Conservation (phyloP, 1,140 invertebrate genomes). For the Ips nitidus region DNA sequence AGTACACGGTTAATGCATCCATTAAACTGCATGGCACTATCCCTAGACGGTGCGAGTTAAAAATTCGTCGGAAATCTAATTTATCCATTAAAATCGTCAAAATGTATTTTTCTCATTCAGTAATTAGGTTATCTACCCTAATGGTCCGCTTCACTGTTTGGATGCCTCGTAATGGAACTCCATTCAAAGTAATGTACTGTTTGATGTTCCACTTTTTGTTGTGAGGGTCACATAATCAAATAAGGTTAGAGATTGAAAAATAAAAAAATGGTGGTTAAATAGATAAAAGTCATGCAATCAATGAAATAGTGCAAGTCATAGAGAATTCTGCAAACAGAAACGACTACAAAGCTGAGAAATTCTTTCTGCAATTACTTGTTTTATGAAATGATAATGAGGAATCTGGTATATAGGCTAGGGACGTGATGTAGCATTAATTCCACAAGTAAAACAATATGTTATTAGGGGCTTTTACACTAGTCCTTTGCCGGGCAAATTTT, state of each 20-base stretch:
- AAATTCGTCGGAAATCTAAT: slow-evolving; percentile 6
- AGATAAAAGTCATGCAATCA: too few species aligned
- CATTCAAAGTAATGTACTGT: slow-evolving; percentile 12
- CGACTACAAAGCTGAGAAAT: too few species aligned
- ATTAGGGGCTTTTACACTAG: too few species aligned
- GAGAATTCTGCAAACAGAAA: too few species aligned
- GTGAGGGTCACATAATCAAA: neutral
- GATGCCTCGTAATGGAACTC: slow-evolving; percentile 7
- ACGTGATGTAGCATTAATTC: too few species aligned
- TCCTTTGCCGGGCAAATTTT: too few species aligned
- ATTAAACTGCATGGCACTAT: neutral
- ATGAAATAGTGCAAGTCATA: too few species aligned
- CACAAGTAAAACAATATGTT: too few species aligned
- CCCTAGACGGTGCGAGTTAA: neutral
- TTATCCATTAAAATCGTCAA: slow-evolving; percentile 10
- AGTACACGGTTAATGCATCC: neutral
- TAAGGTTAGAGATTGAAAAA: neutral
- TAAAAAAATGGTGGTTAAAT: too few species aligned
- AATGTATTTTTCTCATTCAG: slow-evolving; percentile 5
- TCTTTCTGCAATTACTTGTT: too few species aligned
- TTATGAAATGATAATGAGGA: too few species aligned
- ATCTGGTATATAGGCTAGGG: too few species aligned
- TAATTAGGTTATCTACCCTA: slow-evolving; percentile 8
- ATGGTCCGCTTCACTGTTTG: slow-evolving; percentile 12
- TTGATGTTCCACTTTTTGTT: slow-evolving; percentile 5